Evolutionary conservation across 2,888 invertebrate genomes (phyloP).

Genomic region (Eulithis prunata): DNA sequence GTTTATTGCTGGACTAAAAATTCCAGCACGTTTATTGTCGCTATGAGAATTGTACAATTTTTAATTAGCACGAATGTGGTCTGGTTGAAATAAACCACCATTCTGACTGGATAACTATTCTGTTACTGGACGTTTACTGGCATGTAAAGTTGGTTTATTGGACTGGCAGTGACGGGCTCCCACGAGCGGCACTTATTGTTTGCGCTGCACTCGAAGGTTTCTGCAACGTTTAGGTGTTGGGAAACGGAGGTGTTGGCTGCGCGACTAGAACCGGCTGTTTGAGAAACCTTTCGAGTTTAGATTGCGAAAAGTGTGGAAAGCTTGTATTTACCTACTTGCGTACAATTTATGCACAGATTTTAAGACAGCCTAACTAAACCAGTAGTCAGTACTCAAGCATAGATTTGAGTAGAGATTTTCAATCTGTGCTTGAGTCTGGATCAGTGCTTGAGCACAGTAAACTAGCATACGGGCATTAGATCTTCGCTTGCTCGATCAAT

Average conservation of each 20-base stretch:
- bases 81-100: too few relatives aligned
- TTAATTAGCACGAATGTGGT: too few relatives aligned
- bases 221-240: conserved; percentile 76
- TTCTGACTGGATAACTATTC: too few relatives aligned
- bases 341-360: conserved; percentile 53
- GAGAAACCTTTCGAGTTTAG: conserved; percentile 73
- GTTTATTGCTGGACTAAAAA: too few relatives aligned
- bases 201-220: conserved; percentile 76
- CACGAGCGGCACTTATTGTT: conserved; percentile 78
- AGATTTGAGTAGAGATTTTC: too few relatives aligned
- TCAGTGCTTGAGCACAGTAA: too few relatives aligned
- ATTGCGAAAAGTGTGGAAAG: conserved; percentile 80
- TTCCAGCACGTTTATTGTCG: too few relatives aligned
- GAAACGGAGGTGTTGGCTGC: conserved; percentile 70
- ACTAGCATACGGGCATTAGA: too few relatives aligned
- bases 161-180: conserved; percentile 67
- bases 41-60: too few relatives aligned
- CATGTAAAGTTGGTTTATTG: conserved; percentile 58
- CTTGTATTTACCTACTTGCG: conserved; percentile 54
- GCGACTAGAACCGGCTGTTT: conserved; percentile 75
- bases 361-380: conserved; percentile 36
- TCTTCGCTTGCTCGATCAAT: conserved; percentile 29
- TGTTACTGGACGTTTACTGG: conserved; percentile 14
- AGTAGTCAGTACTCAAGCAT: too few relatives aligned
- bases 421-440: too few relatives aligned